Evolutionary conservation across 2,113 vertebrate species (phyloP), one percentile per base, ranked within the genome.

Genomic region (zebrafish (Danio rerio)): DNA sequence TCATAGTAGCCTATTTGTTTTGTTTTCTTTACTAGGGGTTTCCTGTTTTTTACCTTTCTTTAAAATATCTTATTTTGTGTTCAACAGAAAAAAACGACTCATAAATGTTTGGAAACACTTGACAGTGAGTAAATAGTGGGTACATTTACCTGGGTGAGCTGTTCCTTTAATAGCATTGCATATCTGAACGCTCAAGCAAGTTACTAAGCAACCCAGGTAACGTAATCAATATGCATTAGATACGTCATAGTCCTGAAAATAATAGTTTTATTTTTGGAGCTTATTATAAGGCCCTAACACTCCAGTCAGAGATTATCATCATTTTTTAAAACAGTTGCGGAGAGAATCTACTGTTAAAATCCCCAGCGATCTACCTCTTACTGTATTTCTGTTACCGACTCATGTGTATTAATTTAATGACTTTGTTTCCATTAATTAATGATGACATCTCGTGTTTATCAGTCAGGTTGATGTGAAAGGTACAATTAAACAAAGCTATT

Each of bases 341-440:
- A 49, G 6, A n/a, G 16, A 15, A 45, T 18, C 16, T 9, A 43
- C 10, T 10, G 31, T 31, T 31, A 31, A 31, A 10, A 68, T 18
- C 65, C 65, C 65, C 65, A 49, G 43, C 12, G 65, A 12, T 69
- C 18, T 4, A 68, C 65, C 65, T 58, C 40, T 18, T 3, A 10
- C 8, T 18, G 52, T n/a, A 12, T 12, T 21, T n/a, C 71, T 18
- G 31, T 20, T 49, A 6, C 18, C 50, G 20, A 70, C 4, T 75
- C 16, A 59, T 58, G 72, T 18, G 16, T 5, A 13, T 20, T 45
- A 20, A 75, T 75, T 75, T 75, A 75, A 59, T 47, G 12, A 75
- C 7, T 2, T 47, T 20, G 42, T 9, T 18, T 13, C 3, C n/a
- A 4, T 58, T 75, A 5, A 42, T 58, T 59, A 7, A 59, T 73